These are phyloP conservation scores for Artemisiospiza belli DNA, from an alignment of 2,113 vertebrate species.

Conservation along the genomic window DNA sequence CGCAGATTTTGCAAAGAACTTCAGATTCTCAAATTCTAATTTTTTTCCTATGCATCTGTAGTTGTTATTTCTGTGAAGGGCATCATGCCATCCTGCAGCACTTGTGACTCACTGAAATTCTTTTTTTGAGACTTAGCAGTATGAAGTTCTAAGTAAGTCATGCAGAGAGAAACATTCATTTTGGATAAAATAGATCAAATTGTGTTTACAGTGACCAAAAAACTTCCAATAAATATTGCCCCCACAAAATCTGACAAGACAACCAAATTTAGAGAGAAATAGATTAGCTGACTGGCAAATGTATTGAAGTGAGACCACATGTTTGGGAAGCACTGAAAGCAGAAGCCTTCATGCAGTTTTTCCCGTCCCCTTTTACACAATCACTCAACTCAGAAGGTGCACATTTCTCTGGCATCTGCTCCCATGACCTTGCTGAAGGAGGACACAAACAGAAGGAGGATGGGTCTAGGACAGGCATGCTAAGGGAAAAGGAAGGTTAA, in stretches of 20 bases:
- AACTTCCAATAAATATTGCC: not conserved
- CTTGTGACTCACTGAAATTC: slow-evolving; percentile 19
- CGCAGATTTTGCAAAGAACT: slow-evolving; percentile 43
- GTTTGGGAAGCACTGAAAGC: not conserved
- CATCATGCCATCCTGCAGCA: not conserved
- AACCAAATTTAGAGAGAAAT: not conserved
- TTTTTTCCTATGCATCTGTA: not conserved
- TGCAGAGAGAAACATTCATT: not conserved
- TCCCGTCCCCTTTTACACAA: not conserved
- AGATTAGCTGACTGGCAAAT: not conserved
- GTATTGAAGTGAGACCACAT: not conserved
- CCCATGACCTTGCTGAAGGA: not conserved
- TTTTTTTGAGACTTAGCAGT: not conserved
- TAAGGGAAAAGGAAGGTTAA: not conserved
- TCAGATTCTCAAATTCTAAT: not conserved
- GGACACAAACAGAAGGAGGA: not conserved
- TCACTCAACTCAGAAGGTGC: not conserved
- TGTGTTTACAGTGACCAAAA: not conserved
- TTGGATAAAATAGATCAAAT: not conserved
- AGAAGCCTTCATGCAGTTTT: not conserved
- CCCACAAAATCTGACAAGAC: not conserved
- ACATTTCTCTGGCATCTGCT: not conserved
- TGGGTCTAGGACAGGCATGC: not conserved
- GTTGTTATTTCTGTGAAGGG: slow-evolving; percentile 26
- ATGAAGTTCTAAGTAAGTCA: not conserved